These are phyloP conservation scores for Rhopalosiphum maidis DNA, from an alignment of 1,140 invertebrate genomes.

Conservation along the genomic window DNA sequence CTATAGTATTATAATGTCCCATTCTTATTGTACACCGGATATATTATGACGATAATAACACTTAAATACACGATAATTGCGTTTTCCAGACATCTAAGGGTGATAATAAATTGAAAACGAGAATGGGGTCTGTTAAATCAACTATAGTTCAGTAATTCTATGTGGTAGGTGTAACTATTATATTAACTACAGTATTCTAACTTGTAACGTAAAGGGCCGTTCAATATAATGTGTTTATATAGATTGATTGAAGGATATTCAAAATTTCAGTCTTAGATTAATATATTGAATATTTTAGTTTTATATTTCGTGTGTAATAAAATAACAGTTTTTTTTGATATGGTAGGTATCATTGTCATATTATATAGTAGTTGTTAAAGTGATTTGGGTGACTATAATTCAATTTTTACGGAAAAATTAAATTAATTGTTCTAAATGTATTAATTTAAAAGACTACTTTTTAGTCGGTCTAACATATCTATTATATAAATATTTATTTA, in stretches of 20 bases:
- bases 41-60: conserved; percentile 19
- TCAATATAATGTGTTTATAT: neutral
- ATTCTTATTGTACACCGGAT: neutral
- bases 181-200: neutral
- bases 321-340: no score
- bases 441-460: no score
- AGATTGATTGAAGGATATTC: neutral
- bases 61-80: conserved; percentile 11
- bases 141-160: conserved; percentile 14
- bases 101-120: neutral
- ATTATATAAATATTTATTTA: no score
- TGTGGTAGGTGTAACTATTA: neutral
- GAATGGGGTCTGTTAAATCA: neutral
- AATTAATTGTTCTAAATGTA: no score
- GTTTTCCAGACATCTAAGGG: neutral
- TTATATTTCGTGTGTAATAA: no score
- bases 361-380: no score
- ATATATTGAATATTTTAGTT: neutral
- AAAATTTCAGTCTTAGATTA: neutral
- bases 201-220: neutral
- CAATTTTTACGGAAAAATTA: no score
- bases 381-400: no score
- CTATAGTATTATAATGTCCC: neutral
- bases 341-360: no score
- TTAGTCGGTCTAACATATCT: no score